phyloP scores from a whole-genome alignment of 2,113 vertebrate species.

The Ophthalmolycus amberensis region DNA sequence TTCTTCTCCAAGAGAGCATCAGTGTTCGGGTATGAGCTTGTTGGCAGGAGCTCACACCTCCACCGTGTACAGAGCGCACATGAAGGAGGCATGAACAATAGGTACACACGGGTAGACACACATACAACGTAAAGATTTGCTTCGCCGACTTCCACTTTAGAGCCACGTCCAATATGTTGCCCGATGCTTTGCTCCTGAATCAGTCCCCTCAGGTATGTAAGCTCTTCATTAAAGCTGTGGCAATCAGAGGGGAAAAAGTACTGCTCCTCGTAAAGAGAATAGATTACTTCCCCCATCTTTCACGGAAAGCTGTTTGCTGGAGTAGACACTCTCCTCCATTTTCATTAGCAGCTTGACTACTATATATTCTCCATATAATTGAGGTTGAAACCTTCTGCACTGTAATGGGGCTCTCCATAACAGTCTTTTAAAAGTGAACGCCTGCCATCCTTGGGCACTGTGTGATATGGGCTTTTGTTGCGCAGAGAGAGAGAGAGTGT shows the following conservation, averaged over 20 bases:
- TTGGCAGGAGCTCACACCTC: not conserved
- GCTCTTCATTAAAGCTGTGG: slow-evolving; percentile 76
- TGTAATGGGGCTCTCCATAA: slow-evolving; percentile 82
- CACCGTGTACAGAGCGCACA: not conserved
- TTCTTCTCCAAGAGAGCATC: not conserved
- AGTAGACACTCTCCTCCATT: slow-evolving; percentile 77
- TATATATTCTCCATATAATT: slow-evolving; percentile 82
- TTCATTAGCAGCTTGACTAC: slow-evolving; percentile 80
- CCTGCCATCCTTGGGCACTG: slow-evolving; percentile 69
- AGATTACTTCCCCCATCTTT: slow-evolving; percentile 77
- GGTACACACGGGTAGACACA: not conserved
- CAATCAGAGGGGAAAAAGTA: slow-evolving; percentile 66
- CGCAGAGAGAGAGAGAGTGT: not conserved
- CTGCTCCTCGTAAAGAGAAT: slow-evolving; percentile 78
- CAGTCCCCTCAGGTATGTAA: slow-evolving; percentile 71
- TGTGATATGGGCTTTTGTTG: slow-evolving; percentile 51
- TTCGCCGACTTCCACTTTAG: slow-evolving; percentile 46
- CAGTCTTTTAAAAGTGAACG: slow-evolving; percentile 79
- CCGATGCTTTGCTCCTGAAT: slow-evolving; percentile 55
- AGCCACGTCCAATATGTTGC: slow-evolving; percentile 58
- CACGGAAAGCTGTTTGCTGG: slow-evolving; percentile 73
- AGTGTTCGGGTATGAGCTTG: not conserved
- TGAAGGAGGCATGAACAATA: slow-evolving; percentile 15
- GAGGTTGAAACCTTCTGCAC: slow-evolving; percentile 80
- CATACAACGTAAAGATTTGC: slow-evolving; percentile 19